Evolutionary conservation across 2,113 vertebrate species (phyloP).

Genomic region (Actenoides lindsayi): DNA sequence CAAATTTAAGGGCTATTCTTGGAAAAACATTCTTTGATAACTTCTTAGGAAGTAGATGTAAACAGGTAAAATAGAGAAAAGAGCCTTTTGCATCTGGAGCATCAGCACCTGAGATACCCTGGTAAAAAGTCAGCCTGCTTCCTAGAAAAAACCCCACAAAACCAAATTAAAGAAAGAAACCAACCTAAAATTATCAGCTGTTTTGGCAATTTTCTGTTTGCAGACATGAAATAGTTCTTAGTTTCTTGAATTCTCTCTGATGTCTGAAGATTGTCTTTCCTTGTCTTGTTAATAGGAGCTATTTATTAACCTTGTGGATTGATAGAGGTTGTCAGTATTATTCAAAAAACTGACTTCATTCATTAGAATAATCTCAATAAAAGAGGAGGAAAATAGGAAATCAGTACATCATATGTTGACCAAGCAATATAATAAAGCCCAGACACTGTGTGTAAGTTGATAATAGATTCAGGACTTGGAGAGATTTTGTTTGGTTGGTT

Average conservation of each 20-base stretch:
- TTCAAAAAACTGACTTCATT: not conserved
- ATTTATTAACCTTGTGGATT: not conserved
- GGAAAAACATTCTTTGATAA: not conserved
- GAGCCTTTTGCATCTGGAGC: not conserved
- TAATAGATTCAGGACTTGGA: not conserved
- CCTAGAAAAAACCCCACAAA: not conserved
- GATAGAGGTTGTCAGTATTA: not conserved
- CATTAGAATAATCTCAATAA: not conserved
- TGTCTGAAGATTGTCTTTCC: not conserved
- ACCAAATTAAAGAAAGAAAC: not conserved
- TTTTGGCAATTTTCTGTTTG: not conserved
- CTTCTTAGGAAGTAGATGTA: not conserved
- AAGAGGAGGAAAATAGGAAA: not conserved
- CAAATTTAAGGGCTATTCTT: not conserved
- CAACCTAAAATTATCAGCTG: not conserved
- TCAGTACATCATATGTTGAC: not conserved
- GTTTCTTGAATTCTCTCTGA: not conserved
- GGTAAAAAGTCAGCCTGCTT: not conserved
- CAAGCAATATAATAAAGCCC: not conserved
- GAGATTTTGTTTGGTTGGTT: not conserved
- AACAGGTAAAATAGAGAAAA: not conserved
- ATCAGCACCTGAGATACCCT: not conserved
- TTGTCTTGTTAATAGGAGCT: not conserved
- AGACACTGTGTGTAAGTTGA: not conserved
- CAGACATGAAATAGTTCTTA: not conserved